A percentile compares a stretch with the other conserved stretches of the same genome.
Conservation (phyloP, 2,113 vertebrate genomes). For the Axis porcinus region DNA sequence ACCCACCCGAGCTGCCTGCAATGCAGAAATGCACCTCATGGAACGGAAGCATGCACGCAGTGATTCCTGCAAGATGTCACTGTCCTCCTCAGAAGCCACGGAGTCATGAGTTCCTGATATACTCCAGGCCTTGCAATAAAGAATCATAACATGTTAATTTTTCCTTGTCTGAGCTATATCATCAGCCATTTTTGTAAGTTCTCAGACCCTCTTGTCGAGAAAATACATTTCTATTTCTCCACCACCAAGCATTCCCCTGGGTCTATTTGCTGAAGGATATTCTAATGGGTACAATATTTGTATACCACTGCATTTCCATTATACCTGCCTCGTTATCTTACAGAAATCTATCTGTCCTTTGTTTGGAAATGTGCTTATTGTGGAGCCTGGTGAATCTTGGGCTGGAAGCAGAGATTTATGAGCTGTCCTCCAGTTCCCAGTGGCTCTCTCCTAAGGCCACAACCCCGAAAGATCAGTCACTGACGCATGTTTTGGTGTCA, state of each 20-base stretch:
- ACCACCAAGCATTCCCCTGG: not conserved
- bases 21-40: not conserved
- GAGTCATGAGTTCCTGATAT: not conserved
- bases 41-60: not conserved
- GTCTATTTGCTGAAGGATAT: conserved; percentile 2
- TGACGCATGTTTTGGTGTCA: conserved; percentile 25
- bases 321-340: conserved; percentile 24
- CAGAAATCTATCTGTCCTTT: conserved; percentile 24
- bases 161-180: not conserved
- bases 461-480: conserved; percentile 52
- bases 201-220: conserved; percentile 25
- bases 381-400: conserved; percentile 47
- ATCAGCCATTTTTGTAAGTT: conserved; percentile 9
- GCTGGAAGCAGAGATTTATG: conserved; percentile 63
- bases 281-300: conserved; percentile 40
- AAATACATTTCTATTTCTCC: not conserved
- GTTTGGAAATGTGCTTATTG: conserved; percentile 55
- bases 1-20: not conserved
- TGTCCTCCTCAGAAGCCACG: not conserved
- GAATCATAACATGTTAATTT: not conserved
- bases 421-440: conserved; percentile 46
- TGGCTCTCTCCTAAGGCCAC: conserved; percentile 25
- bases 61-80: not conserved
- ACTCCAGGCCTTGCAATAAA: not conserved
- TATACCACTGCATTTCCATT: conserved; percentile 20